These are phyloP conservation scores for Clinocottus analis DNA, from an alignment of 2,113 vertebrate species.

Conservation along the genomic window DNA sequence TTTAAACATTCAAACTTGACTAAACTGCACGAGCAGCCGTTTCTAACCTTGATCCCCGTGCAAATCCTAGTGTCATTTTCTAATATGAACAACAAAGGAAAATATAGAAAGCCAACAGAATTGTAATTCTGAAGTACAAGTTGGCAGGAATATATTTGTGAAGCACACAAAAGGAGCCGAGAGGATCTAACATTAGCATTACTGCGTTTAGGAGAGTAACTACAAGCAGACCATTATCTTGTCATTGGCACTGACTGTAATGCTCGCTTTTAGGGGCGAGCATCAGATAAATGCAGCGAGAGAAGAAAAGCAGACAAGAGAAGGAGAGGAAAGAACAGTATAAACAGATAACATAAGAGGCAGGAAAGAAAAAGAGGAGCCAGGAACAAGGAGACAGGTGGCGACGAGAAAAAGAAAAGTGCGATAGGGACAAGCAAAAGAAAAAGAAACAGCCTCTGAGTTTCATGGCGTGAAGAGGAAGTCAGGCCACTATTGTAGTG, in stretches of 20 bases:
- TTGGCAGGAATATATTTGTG: slow-evolving; percentile 43
- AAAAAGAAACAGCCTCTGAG: slow-evolving; percentile 16
- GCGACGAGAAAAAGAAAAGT: slow-evolving; percentile 15
- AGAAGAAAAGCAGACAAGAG: slow-evolving; percentile 10
- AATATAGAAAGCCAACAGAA: slow-evolving; percentile 36
- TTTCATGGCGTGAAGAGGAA: slow-evolving; percentile 35
- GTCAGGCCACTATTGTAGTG: slow-evolving; percentile 48
- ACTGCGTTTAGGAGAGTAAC: slow-evolving; percentile 50
- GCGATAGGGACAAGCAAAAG: not conserved
- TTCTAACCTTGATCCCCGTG: slow-evolving; percentile 36
- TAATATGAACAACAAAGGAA: slow-evolving; percentile 41
- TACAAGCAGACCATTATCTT: slow-evolving; percentile 64
- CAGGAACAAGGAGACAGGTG: slow-evolving; percentile 18
- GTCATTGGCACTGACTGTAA: slow-evolving; percentile 47
- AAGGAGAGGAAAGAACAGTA: not conserved
- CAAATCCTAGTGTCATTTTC: slow-evolving; percentile 7
- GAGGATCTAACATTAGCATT: slow-evolving; percentile 56
- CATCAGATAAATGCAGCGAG: slow-evolving; percentile 8
- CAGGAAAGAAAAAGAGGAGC: slow-evolving; percentile 21
- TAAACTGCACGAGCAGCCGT: slow-evolving; percentile 35
- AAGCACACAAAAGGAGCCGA: slow-evolving; percentile 35
- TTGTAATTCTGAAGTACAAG: slow-evolving; percentile 20
- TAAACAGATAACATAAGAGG: slow-evolving; percentile 17
- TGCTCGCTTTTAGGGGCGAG: slow-evolving; percentile 41
- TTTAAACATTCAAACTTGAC: slow-evolving; percentile 1